A percentile compares a stretch with the other conserved stretches of the same genome.
These are phyloP conservation scores for Serinus canaria DNA, from an alignment of 2,113 vertebrate species.

Conservation along the genomic window DNA sequence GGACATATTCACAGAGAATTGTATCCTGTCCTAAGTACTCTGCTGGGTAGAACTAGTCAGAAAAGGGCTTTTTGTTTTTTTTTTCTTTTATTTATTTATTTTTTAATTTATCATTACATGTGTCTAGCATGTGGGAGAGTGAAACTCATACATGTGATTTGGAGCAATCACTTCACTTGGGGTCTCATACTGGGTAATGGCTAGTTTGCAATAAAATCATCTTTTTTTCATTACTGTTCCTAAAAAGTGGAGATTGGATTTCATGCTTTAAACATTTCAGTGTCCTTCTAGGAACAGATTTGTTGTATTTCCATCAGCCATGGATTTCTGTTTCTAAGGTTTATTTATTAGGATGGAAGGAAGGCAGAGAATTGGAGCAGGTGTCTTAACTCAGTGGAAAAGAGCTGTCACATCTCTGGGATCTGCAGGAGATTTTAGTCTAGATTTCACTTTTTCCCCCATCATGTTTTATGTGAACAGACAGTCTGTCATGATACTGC, in stretches of 20 bases:
- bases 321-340: not conserved
- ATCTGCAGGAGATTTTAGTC: not conserved
- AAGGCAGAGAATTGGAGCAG: not conserved
- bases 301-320: not conserved
- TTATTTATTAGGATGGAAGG: not conserved
- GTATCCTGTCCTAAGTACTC: not conserved
- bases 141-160: not conserved
- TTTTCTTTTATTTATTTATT: not conserved
- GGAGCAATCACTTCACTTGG: not conserved
- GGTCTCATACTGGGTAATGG: not conserved
- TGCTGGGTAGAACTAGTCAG: not conserved
- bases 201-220: not conserved
- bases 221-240: not conserved
- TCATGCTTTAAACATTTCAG: not conserved
- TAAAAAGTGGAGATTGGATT: not conserved
- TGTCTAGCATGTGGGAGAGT: not conserved
- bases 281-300: not conserved
- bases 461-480: not conserved
- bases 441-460: not conserved
- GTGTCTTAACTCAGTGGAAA: not conserved
- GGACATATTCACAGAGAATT: not conserved
- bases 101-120: fast-evolving
- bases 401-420: not conserved
- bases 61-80: not conserved
- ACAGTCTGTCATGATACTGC: not conserved